Base-by-base conservation (phyloP, 2,888 invertebrate genomes). In the Atethmia centrago region DNA sequence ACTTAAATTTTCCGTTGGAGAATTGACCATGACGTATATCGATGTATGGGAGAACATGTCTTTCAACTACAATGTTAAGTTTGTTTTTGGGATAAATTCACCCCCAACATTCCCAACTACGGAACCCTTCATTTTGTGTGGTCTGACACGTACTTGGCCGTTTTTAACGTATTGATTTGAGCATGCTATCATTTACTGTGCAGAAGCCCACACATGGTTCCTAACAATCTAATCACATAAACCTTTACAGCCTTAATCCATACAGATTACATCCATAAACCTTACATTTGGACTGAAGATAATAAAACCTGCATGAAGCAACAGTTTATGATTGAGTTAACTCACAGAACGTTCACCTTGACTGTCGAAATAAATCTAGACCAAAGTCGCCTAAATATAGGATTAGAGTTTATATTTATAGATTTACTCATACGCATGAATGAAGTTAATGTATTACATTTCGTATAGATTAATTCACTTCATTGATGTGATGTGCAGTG, bases 291-390 rank as follows among this genome's bases (percentile, higher is more conserved):
- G n/a, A 55, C 7, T 16, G 36, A 58, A 31, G 36, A 47, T 77
- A 70, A 53, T 77, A 63, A 70, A 70, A 70, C 55, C 51, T n/a
- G n/a, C 16, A 51, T 63, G 36, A 31, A 64, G 51, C 21, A 68
- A 49, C 40, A 62, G 47, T 76, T 77, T 55, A 63, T 56, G 56
- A 62, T 16, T 31, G 42, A 49, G 28, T 47, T 59, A 53, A 55
- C 31, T 55, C 58, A 19, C 31, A 25, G 47, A 59, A 21, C 51
- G 25, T 78, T 77, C 19, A 65, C 79, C 58, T 79, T 79, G 25
- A 31, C 21, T 49, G 47, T 49, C n/a, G 10, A 51, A 77, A 65
- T 51, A 62, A 55, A 79, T 77, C n/a, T 62, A 51, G 36, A 36
- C 28, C n/a, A 74, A 59, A 68, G 7, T 1, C 12, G 1, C 7